phyloP scores from a whole-genome alignment of 2,888 invertebrate genomes.

The Mimumesa dahlbomi region DNA sequence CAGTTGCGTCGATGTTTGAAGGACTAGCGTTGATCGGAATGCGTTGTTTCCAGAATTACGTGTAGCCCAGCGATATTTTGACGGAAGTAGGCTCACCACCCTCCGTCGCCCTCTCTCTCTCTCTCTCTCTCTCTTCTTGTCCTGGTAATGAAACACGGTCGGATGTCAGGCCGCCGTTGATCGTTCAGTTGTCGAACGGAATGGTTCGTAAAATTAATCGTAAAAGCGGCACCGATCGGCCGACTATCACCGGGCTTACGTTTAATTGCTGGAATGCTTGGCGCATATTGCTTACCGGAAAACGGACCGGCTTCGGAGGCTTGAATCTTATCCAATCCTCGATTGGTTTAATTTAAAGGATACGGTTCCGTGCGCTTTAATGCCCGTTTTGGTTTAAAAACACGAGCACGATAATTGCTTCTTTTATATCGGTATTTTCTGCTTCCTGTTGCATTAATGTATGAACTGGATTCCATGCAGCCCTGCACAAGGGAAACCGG shows the following conservation, averaged over 20 bases:
- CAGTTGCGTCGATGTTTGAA: conserved; percentile 39
- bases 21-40: conserved; percentile 69
- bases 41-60: conserved; percentile 65
- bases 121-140: conserved; percentile 45
- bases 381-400: no score
- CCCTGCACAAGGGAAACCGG: no score
- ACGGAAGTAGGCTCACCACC: conserved; percentile 58
- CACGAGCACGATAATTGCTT: no score
- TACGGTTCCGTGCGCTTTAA: no score
- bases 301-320: neutral
- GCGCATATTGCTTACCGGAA: conserved; percentile 4
- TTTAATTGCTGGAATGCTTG: conserved; percentile 37
- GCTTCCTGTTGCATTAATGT: no score
- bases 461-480: no score
- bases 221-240: conserved; percentile 40
- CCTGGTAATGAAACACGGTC: conserved; percentile 65
- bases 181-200: conserved; percentile 35
- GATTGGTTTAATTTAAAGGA: neutral
- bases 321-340: neutral
- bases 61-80: conserved; percentile 39
- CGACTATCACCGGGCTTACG: conserved; percentile 3
- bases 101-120: no score
- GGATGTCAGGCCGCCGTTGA: conserved; percentile 49
- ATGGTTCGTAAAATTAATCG: conserved; percentile 52
- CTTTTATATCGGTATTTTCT: no score